phyloP scores from a whole-genome alignment of 2,797 vertebrate species.

The Enteromius anoplus region DNA sequence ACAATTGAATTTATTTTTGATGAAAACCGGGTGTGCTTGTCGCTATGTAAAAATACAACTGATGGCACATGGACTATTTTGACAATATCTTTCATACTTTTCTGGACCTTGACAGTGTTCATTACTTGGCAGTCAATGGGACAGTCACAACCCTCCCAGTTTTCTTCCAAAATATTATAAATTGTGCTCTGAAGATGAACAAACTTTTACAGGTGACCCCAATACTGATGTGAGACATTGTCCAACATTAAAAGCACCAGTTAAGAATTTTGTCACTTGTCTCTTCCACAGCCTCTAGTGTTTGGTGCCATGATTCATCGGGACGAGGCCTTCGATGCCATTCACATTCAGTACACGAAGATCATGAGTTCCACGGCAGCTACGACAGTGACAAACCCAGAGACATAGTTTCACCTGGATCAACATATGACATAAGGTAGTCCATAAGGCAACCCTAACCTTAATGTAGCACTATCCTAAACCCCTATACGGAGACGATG shows the following conservation, averaged over 20 bases:
- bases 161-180: too few relatives aligned
- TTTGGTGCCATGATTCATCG: conserved; percentile 98
- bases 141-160: too few relatives aligned
- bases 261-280: not conserved
- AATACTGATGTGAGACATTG: not conserved
- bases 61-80: too few relatives aligned
- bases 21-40: too few relatives aligned
- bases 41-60: too few relatives aligned
- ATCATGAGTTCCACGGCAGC: conserved; percentile 69
- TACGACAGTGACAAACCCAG: conserved; percentile 68
- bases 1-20: too few relatives aligned
- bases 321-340: conserved; percentile 95
- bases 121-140: too few relatives aligned
- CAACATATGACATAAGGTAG: not conserved
- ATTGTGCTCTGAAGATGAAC: too few relatives aligned
- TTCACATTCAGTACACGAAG: conserved; percentile 86
- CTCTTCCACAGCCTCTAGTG: conserved; percentile 85
- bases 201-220: too few relatives aligned
- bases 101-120: too few relatives aligned
- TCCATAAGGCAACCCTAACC: conserved; percentile 25
- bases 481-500: not conserved
- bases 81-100: too few relatives aligned
- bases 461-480: conserved; percentile 40
- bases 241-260: not conserved
- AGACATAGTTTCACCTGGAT: conserved; percentile 74